Evolutionary conservation across 1,140 invertebrate genomes (phyloP).

Genomic region (Bombus superbus): DNA sequence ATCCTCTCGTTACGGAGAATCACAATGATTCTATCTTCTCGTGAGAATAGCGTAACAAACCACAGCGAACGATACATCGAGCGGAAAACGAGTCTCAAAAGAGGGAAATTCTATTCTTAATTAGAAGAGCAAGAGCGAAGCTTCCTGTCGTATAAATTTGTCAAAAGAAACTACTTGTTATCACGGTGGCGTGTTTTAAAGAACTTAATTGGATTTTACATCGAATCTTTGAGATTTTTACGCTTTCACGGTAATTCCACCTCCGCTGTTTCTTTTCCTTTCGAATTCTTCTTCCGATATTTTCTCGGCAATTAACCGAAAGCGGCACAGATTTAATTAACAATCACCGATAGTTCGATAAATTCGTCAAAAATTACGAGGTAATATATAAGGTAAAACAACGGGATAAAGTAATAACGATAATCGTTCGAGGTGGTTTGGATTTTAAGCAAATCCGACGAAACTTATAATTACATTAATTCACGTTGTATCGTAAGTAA

Average conservation of each 20-base stretch:
- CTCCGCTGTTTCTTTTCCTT: not conserved
- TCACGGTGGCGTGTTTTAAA: not conserved
- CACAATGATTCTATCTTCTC: not conserved
- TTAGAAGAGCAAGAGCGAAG: not conserved
- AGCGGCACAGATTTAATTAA: not conserved
- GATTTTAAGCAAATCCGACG: too few species aligned
- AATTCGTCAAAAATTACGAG: not conserved
- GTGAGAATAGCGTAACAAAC: not conserved
- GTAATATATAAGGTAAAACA: too few species aligned
- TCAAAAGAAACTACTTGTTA: not conserved
- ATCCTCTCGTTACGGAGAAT: constrained; percentile 10
- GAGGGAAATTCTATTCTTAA: not conserved
- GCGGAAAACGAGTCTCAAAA: not conserved
- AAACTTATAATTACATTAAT: too few species aligned
- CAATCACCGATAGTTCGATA: not conserved
- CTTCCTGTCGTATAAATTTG: not conserved
- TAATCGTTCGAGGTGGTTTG: too few species aligned
- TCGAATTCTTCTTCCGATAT: not conserved
- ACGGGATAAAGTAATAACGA: too few species aligned
- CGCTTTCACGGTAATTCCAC: not conserved
- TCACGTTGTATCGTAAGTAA: too few species aligned
- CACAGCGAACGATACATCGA: not conserved
- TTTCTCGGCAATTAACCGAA: not conserved
- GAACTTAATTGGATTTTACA: not conserved
- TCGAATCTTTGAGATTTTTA: not conserved